These are phyloP conservation scores for Bungarus multicinctus DNA, from an alignment of 2,113 vertebrate genomes.

Conservation along the genomic window DNA sequence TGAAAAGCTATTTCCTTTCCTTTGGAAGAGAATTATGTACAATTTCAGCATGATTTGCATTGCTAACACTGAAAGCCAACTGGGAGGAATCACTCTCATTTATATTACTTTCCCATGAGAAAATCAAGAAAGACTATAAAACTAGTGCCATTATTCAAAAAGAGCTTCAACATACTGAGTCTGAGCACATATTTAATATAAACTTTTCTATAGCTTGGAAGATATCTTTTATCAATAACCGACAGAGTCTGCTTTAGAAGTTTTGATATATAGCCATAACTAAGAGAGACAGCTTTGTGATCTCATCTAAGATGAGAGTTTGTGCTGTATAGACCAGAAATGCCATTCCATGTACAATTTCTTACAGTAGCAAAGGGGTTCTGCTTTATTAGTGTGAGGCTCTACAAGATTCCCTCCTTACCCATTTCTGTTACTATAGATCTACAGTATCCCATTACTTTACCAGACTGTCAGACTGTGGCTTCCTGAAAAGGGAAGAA, in stretches of 20 bases:
- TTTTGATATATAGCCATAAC: conserved; percentile 23
- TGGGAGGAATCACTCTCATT: conserved; percentile 84
- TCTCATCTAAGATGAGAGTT: background rate
- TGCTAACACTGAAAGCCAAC: conserved; percentile 79
- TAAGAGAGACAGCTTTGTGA: background rate
- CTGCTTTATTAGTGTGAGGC: no score
- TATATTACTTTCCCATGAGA: conserved; percentile 85
- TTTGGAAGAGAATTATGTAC: conserved; percentile 88
- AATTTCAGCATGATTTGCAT: conserved; percentile 82
- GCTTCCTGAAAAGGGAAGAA: background rate
- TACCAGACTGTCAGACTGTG: background rate
- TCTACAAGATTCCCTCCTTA: background rate
- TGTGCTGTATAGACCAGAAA: background rate
- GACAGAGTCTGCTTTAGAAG: conserved; percentile 64
- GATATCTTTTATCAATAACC: conserved; percentile 57
- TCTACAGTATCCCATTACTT: background rate
- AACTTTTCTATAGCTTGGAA: conserved; percentile 59
- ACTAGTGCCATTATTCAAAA: conserved; percentile 76
- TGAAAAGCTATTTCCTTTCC: conserved; percentile 91
- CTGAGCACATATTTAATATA: conserved; percentile 69
- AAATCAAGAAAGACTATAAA: conserved; percentile 80
- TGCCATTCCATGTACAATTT: background rate
- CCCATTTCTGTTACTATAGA: background rate
- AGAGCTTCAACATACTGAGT: conserved; percentile 73
- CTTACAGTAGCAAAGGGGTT: background rate